These are phyloP conservation scores for Clarias macrocephalus DNA, from an alignment of 2,113 vertebrate species.

Conservation along the genomic window DNA sequence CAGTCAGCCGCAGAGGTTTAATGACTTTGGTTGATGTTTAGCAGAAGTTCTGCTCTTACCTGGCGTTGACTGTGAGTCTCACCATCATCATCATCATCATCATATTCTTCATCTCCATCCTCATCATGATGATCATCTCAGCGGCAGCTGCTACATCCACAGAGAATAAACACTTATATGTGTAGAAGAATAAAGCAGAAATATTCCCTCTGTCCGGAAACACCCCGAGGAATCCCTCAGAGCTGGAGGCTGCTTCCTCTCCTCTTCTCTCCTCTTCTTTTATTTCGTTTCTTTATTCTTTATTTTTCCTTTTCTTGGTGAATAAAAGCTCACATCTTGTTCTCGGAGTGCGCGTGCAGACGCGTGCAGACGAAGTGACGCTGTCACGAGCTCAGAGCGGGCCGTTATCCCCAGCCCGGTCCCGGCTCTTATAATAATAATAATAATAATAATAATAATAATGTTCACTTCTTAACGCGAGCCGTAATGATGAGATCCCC, in stretches of 20 bases:
- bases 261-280: background rate
- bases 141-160: conserved; percentile 36
- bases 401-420: background rate
- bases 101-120: background rate
- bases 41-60: conserved; percentile 42
- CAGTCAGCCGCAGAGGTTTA: background rate
- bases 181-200: background rate
- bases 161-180: background rate
- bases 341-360: background rate
- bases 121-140: conserved; percentile 37
- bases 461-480: background rate
- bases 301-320: background rate
- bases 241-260: background rate
- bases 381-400: background rate
- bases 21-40: background rate
- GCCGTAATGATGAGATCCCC: background rate
- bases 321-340: background rate
- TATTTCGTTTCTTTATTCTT: no score
- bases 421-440: background rate
- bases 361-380: background rate
- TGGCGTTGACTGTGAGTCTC: conserved; percentile 30
- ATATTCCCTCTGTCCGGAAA: conserved; percentile 29
- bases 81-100: background rate
- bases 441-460: background rate
- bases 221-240: background rate